A percentile compares a stretch with the other conserved stretches of the same genome.
Conservation (phyloP, 2,797 vertebrate species). For the Semotilus atromaculatus region DNA sequence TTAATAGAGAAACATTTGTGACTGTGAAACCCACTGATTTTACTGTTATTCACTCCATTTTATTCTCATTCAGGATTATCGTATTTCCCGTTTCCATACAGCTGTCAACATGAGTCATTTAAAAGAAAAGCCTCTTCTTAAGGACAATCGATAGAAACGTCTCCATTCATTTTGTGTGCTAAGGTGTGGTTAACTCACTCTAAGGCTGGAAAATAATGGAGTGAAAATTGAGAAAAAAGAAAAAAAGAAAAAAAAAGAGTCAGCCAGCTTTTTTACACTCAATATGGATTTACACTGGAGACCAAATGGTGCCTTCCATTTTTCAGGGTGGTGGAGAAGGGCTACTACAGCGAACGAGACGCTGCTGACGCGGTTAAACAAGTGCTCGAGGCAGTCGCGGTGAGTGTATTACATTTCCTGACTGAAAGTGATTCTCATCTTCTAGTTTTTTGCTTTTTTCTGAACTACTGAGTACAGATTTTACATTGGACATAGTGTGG, state of each 20-base stretch:
- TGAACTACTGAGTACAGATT: background rate
- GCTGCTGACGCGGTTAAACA: constrained; percentile 87
- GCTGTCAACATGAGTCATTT: constrained; percentile 31
- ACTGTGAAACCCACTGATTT: constrained; percentile 4
- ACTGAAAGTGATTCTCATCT: background rate
- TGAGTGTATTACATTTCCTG: constrained; percentile 71
- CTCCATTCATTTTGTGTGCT: constrained; percentile 20
- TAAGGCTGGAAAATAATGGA: constrained; percentile 39
- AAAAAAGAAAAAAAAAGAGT: constrained; percentile 1
- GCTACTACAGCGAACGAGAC: constrained; percentile 87
- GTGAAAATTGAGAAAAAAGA: constrained; percentile 31
- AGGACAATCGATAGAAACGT: constrained; percentile 34
- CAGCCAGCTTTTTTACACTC: background rate
- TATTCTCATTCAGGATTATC: background rate
- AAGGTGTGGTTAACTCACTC: constrained; percentile 42
- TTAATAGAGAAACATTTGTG: background rate
- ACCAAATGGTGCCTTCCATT: constrained; percentile 37
- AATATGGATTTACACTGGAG: constrained; percentile 4
- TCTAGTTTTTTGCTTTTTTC: background rate
- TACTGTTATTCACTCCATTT: background rate
- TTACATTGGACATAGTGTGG: background rate
- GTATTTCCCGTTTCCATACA: constrained; percentile 2
- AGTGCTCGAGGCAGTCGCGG: constrained; percentile 86
- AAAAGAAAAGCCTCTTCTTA: constrained; percentile 16
- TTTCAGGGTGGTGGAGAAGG: constrained; percentile 87